These are phyloP conservation scores for Notothenia coriiceps DNA, from an alignment of 2,113 vertebrate species.

Conservation along the genomic window DNA sequence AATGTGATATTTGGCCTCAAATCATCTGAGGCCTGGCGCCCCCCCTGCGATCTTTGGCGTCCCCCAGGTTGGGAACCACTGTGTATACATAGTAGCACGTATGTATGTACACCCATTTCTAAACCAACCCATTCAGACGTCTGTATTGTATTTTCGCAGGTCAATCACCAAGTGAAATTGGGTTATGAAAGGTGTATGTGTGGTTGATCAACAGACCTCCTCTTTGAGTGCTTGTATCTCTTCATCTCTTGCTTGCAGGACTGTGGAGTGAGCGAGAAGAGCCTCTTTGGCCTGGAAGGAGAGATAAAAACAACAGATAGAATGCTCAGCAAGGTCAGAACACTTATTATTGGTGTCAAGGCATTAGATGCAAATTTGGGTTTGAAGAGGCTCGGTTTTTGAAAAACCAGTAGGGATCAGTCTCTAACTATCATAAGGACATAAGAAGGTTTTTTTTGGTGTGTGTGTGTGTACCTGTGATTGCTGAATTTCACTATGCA, in stretches of 20 bases:
- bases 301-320: background rate
- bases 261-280: slow-evolving; percentile 80
- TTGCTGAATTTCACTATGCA: slow-evolving; percentile 86
- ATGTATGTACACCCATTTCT: background rate
- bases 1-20: too few species aligned
- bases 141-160: background rate
- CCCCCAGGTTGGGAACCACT: too few species aligned
- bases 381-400: background rate
- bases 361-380: background rate
- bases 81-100: background rate
- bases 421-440: background rate
- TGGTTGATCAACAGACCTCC: slow-evolving; percentile 70
- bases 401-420: background rate
- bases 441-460: background rate
- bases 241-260: slow-evolving; percentile 78
- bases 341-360: background rate
- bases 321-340: background rate
- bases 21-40: too few species aligned
- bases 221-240: slow-evolving; percentile 79
- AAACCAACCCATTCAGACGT: background rate
- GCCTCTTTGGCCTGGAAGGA: slow-evolving; percentile 77
- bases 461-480: slow-evolving; percentile 80
- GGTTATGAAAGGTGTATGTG: background rate
- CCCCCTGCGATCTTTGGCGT: too few species aligned
- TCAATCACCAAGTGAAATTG: background rate